Evolutionary conservation across 1,140 invertebrate genomes (phyloP).

Genomic region (Drosophila ananassae): DNA sequence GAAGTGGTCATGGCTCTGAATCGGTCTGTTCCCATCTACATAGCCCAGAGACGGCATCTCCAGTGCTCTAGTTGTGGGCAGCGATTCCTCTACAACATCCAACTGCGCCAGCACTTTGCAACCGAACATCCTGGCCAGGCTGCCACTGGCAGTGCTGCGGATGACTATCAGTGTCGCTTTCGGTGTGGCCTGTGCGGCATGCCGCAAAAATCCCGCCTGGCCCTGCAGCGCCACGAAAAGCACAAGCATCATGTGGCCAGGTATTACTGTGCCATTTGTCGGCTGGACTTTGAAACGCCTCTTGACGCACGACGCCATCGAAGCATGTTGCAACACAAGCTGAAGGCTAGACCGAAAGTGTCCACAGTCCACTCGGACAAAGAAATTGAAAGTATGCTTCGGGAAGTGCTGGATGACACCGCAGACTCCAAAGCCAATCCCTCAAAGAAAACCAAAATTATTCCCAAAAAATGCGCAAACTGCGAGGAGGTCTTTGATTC

Average conservation of each 20-base stretch:
- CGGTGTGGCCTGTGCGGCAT: conserved; percentile 86
- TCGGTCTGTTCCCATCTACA: conserved; percentile 91
- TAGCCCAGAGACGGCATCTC: conserved; percentile 86
- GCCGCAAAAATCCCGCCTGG: conserved; percentile 86
- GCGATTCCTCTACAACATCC: conserved; percentile 89
- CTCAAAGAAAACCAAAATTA: conserved; percentile 2
- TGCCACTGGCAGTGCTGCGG: conserved; percentile 85
- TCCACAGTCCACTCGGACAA: conserved; percentile 8
- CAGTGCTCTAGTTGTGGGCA: conserved; percentile 85
- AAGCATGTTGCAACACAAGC: conserved; percentile 85
- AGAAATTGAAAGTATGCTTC: conserved; percentile 51
- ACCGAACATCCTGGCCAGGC: conserved; percentile 45
- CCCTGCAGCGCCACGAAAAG: conserved; percentile 88
- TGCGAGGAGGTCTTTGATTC: conserved; percentile 84
- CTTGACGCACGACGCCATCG: conserved; percentile 88
- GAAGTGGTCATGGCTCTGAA: conserved; percentile 90
- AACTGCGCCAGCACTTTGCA: conserved; percentile 88
- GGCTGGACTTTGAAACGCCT: conserved; percentile 86
- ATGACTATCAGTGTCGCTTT: conserved; percentile 88
- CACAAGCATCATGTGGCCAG: conserved; percentile 85
- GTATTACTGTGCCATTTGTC: conserved; percentile 89
- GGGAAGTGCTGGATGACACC: conserved; percentile 43
- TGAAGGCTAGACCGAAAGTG: neutral
- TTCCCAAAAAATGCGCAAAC: conserved; percentile 27
- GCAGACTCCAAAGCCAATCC: neutral